Evolutionary conservation across 1,140 invertebrate genomes (phyloP).

Genomic region (Drosophila chauvacae): DNA sequence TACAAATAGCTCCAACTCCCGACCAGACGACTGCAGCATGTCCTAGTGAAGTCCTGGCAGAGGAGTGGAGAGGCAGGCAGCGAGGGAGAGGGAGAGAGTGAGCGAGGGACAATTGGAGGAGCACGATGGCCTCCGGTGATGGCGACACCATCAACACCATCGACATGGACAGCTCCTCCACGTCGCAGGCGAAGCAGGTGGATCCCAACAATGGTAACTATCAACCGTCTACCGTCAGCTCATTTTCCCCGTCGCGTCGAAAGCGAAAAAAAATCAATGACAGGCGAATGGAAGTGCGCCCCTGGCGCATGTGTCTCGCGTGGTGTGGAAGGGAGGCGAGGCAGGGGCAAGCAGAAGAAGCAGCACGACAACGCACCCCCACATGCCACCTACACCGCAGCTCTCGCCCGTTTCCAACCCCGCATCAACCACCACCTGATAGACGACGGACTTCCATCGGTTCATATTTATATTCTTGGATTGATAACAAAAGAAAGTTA

Average conservation of each 20-base stretch:
- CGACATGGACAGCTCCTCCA: slow-evolving; percentile 85
- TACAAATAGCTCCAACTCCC: not conserved
- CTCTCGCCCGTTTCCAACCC: slow-evolving; percentile 10
- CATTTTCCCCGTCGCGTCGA: slow-evolving; percentile 26
- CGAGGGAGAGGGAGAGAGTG: slow-evolving; percentile 10
- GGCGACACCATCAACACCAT: slow-evolving; percentile 88
- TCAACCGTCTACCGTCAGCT: slow-evolving; percentile 7
- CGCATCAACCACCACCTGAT: slow-evolving; percentile 18
- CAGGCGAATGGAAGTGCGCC: slow-evolving; percentile 76
- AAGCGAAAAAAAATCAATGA: slow-evolving; percentile 73
- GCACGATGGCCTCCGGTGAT: slow-evolving; percentile 88
- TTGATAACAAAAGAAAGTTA: slow-evolving; percentile 75
- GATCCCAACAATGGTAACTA: slow-evolving; percentile 79
- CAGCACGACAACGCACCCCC: slow-evolving; percentile 15
- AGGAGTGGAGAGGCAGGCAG: slow-evolving; percentile 3
- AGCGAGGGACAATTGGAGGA: slow-evolving; percentile 34
- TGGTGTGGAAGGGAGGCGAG: slow-evolving; percentile 11
- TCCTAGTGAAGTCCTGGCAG: slow-evolving; percentile 46
- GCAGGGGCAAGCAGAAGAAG: slow-evolving; percentile 32
- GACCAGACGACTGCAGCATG: slow-evolving; percentile 32
- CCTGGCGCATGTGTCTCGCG: slow-evolving; percentile 77
- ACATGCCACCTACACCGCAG: slow-evolving; percentile 15
- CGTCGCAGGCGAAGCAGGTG: slow-evolving; percentile 75
- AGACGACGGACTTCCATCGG: slow-evolving; percentile 38
- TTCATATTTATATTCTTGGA: slow-evolving; percentile 58